Percentiles rank a stretch among this genome's conserved stretches.
Conservation (phyloP, 2,797 vertebrate genomes). For the Microcaecilia unicolor region DNA sequence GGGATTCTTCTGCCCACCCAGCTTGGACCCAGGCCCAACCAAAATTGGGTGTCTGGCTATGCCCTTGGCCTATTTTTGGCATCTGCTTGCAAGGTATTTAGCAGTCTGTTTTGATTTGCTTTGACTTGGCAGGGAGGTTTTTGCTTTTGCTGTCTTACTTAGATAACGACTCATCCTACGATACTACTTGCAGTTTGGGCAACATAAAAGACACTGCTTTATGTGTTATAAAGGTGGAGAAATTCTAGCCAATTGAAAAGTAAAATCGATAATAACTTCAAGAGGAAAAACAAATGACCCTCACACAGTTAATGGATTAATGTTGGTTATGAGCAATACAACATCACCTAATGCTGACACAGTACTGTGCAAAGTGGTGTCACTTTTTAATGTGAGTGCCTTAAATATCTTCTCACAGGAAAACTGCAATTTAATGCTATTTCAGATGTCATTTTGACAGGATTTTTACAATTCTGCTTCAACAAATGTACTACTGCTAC, state of each 20-base stretch:
- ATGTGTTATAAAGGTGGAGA: conserved; percentile 27
- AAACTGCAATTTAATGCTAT: conserved; percentile 59
- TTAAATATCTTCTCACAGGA: conserved; percentile 52
- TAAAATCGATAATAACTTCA: conserved; percentile 62
- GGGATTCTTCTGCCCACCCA: too few species aligned
- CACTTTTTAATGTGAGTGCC: conserved; percentile 53
- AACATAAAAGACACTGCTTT: conserved; percentile 24
- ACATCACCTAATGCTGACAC: conserved; percentile 49
- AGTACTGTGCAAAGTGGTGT: conserved; percentile 36
- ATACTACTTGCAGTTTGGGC: conserved; percentile 26
- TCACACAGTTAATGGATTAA: conserved; percentile 60
- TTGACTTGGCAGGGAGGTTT: too few species aligned
- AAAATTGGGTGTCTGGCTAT: too few species aligned
- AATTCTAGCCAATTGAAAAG: conserved; percentile 49
- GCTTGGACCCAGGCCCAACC: too few species aligned
- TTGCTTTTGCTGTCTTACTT: too few species aligned
- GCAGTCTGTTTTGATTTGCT: too few species aligned
- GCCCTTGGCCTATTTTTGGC: too few species aligned
- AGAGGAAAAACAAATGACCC: conserved; percentile 70
- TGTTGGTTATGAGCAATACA: conserved; percentile 48
- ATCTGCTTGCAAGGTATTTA: too few species aligned
- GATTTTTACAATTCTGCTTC: conserved; percentile 56
- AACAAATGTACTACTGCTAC: too few species aligned
- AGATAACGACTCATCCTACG: too few species aligned
- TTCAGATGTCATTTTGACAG: conserved; percentile 53